phyloP scores from a whole-genome alignment of 2,113 vertebrate genomes.

The Dromaius novaehollandiae region DNA sequence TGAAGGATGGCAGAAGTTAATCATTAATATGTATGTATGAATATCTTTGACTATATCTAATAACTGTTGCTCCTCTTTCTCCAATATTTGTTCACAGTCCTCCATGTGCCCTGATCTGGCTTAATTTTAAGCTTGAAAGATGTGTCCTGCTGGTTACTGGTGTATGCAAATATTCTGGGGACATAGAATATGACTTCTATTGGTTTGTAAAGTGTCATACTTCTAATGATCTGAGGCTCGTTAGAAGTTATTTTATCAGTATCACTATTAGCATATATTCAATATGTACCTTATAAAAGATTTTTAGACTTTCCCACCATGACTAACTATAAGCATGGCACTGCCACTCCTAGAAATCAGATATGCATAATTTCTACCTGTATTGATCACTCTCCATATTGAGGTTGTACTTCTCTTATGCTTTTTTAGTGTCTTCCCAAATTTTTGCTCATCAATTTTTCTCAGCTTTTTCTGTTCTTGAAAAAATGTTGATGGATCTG shows the following conservation, averaged over 20 bases:
- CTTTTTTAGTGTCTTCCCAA: not conserved
- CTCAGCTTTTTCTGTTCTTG: not conserved
- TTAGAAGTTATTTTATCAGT: not conserved
- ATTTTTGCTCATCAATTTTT: not conserved
- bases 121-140: slow-evolving; percentile 4
- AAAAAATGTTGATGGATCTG: not conserved
- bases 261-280: not conserved
- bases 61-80: not conserved
- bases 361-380: not conserved
- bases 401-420: not conserved
- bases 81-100: not conserved
- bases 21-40: not conserved
- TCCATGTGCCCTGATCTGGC: not conserved
- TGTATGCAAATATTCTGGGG: not conserved
- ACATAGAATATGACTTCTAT: not conserved
- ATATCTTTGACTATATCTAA: not conserved
- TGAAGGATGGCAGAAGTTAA: not conserved
- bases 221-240: not conserved
- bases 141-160: not conserved
- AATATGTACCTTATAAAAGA: not conserved
- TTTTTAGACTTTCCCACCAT: not conserved
- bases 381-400: not conserved
- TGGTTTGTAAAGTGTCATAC: not conserved
- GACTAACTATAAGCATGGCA: not conserved
- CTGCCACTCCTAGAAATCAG: not conserved